These are phyloP conservation scores for Channallabes apus DNA, from an alignment of 2,797 vertebrate species.

Conservation along the genomic window DNA sequence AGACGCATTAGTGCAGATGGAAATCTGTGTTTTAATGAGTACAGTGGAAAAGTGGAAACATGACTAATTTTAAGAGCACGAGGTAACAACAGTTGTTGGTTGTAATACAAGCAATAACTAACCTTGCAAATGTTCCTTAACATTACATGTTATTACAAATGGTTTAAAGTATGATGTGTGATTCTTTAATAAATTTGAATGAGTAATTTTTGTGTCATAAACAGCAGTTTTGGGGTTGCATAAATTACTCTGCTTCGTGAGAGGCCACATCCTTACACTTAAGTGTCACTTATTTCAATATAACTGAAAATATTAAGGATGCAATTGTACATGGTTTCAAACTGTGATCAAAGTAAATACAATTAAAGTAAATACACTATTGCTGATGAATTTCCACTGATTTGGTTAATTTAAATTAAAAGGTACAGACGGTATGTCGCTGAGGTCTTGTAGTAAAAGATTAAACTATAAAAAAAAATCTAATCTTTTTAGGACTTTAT, in stretches of 20 bases:
- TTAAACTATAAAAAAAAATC: too few relatives aligned
- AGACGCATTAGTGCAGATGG: constrained; percentile 40
- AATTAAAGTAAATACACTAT: too few relatives aligned
- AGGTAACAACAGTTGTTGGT: neutral
- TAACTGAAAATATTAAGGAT: neutral
- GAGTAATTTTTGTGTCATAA: neutral
- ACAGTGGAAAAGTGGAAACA: neutral
- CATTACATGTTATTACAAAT: neutral
- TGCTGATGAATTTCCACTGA: too few relatives aligned
- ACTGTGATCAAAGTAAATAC: too few relatives aligned
- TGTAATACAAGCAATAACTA: neutral
- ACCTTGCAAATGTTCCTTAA: neutral
- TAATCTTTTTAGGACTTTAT: too few relatives aligned
- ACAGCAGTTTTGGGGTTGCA: neutral
- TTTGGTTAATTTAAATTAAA: too few relatives aligned
- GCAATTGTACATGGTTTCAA: too few relatives aligned
- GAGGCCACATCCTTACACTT: neutral
- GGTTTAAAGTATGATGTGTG: neutral
- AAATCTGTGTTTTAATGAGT: constrained; percentile 16
- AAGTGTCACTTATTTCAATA: neutral
- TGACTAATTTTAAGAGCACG: neutral
- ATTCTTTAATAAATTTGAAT: neutral
- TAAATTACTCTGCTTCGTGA: neutral
- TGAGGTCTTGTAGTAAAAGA: too few relatives aligned
- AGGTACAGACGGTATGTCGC: too few relatives aligned